Percentiles rank a stretch among this genome's conserved stretches.
These are phyloP conservation scores for Lacanobia wlatinum DNA, from an alignment of 2,888 invertebrate genomes.

Conservation along the genomic window DNA sequence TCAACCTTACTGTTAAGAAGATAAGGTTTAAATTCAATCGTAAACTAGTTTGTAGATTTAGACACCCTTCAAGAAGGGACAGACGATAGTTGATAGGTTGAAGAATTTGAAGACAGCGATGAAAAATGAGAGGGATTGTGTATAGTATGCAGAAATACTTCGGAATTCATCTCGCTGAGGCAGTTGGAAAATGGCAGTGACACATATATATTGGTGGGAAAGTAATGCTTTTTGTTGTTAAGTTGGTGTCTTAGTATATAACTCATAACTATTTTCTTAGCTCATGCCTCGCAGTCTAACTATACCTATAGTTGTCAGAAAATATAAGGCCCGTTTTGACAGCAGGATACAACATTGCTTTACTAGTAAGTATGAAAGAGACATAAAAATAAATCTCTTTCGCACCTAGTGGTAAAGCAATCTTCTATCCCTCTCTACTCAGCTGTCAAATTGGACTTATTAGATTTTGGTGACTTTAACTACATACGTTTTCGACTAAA, in stretches of 20 bases:
- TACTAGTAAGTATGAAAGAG: too few species aligned
- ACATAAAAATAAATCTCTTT: too few species aligned
- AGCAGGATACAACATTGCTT: too few species aligned
- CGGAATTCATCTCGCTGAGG: constrained; percentile 21
- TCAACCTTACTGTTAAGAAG: not conserved
- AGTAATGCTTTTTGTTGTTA: not conserved
- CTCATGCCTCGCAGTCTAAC: too few species aligned
- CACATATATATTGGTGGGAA: constrained; percentile 9
- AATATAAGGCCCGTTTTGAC: too few species aligned
- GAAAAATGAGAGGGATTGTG: constrained; percentile 36
- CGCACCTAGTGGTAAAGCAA: too few species aligned
- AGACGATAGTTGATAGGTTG: constrained; percentile 32
- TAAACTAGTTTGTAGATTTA: constrained; percentile 4
- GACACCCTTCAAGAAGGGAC: constrained; percentile 30
- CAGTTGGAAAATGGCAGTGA: not conserved
- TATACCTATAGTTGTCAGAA: too few species aligned
- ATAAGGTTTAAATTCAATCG: constrained; percentile 28
- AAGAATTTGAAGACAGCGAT: constrained; percentile 39
- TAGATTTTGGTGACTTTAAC: too few species aligned
- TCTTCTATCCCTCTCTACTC: too few species aligned
- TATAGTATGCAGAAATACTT: constrained; percentile 15
- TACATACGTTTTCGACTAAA: not conserved
- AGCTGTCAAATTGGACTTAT: too few species aligned
- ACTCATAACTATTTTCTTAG: not conserved
- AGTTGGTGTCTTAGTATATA: not conserved